Conservation (phyloP, 2,113 vertebrate genomes). For the Sylvilagus bachmani region DNA sequence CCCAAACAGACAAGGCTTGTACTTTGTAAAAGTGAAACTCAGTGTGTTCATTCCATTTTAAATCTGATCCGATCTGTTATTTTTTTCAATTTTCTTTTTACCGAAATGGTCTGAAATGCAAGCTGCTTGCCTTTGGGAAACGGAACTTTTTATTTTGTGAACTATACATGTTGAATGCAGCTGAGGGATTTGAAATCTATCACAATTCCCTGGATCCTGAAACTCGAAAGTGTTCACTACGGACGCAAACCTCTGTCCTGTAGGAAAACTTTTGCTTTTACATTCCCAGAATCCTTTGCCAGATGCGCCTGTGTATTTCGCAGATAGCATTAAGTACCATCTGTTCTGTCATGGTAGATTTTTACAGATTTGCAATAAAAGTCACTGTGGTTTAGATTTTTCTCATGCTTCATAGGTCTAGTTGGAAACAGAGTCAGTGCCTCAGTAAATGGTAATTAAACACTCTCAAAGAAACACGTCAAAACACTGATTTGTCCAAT, state of each 20-base stretch:
- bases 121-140: constrained; percentile 44
- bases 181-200: neutral
- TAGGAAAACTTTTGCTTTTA: constrained; percentile 22
- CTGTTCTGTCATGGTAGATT: constrained; percentile 50
- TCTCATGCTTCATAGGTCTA: neutral
- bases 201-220: neutral
- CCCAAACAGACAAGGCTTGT: neutral
- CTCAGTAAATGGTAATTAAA: constrained; percentile 49
- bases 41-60: neutral
- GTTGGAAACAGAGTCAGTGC: constrained; percentile 58
- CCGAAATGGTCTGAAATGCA: neutral
- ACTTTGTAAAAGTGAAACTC: neutral
- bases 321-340: constrained; percentile 49
- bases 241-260: constrained; percentile 13
- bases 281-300: constrained; percentile 63
- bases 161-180: neutral
- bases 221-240: neutral
- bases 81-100: neutral
- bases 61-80: neutral
- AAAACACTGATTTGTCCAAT: constrained; percentile 45
- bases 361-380: constrained; percentile 50
- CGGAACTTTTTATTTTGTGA: constrained; percentile 2
- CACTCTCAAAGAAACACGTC: neutral
- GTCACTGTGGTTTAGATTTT: constrained; percentile 23
- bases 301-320: constrained; percentile 3